Evolutionary conservation across 2,888 invertebrate species (phyloP).

Genomic region (Lordiphosa andalusiaca): DNA sequence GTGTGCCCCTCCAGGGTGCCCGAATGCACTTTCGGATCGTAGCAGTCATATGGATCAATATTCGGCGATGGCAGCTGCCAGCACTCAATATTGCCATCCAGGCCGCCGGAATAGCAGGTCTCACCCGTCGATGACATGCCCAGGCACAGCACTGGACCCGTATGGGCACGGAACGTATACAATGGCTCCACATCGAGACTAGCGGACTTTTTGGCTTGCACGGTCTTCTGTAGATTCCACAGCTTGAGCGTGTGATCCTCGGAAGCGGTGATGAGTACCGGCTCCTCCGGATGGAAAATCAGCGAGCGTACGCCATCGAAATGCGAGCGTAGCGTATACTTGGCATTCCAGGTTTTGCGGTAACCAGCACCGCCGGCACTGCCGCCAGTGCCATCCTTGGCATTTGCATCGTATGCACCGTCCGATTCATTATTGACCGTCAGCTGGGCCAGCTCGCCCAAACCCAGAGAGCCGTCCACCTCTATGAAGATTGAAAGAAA

Average conservation of each 20-base stretch:
- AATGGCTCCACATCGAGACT: constrained; percentile 98
- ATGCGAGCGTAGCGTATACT: constrained; percentile 96
- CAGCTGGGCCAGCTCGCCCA: constrained; percentile 97
- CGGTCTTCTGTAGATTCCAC: constrained; percentile 99
- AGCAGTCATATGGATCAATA: constrained; percentile 98
- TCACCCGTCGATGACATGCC: constrained; percentile 96
- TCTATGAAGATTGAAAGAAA: constrained; percentile 80
- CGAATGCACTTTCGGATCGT: constrained; percentile 94
- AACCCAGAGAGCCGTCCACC: constrained; percentile 88
- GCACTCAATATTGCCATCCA: constrained; percentile 96
- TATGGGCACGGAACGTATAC: constrained; percentile 98
- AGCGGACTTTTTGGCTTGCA: constrained; percentile 97
- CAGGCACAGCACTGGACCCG: constrained; percentile 95
- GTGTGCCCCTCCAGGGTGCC: constrained; percentile 94
- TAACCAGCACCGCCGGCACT: constrained; percentile 84
- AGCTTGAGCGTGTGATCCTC: constrained; percentile 99
- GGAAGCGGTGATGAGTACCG: constrained; percentile 97
- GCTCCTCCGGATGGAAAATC: constrained; percentile 96
- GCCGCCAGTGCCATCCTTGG: constrained; percentile 82
- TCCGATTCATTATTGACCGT: constrained; percentile 99
- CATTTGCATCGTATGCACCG: constrained; percentile 92
- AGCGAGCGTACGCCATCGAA: constrained; percentile 95
- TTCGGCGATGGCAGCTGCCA: constrained; percentile 97
- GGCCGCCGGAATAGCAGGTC: constrained; percentile 96
- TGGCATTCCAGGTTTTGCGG: constrained; percentile 97